These are phyloP conservation scores for Serilophus lunatus DNA, from an alignment of 2,113 vertebrate genomes.

Conservation along the genomic window DNA sequence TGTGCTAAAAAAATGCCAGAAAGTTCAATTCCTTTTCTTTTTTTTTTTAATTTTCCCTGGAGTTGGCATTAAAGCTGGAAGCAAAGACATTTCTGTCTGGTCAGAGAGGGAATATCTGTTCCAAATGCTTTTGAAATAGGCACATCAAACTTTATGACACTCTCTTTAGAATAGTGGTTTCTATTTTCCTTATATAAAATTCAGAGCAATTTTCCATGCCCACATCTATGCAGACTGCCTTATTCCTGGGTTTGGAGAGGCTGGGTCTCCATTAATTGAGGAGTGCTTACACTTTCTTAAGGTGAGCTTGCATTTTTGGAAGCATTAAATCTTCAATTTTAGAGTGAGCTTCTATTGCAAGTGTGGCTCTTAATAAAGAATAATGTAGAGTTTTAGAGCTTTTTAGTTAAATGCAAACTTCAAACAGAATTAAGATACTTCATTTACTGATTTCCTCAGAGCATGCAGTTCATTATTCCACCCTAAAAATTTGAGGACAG, in stretches of 20 bases:
- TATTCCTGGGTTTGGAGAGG: neutral
- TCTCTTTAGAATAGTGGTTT: neutral
- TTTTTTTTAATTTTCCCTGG: neutral
- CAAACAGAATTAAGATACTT: neutral
- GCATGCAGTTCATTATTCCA: neutral
- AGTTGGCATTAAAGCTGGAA: slow-evolving; percentile 9
- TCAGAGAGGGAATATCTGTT: neutral
- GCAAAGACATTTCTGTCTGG: slow-evolving; percentile 24
- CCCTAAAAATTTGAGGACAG: neutral
- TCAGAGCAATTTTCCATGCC: neutral
- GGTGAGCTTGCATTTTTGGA: neutral
- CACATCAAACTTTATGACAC: slow-evolving; percentile 18
- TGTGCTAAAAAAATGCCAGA: neutral
- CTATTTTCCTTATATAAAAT: neutral
- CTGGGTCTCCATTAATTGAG: neutral
- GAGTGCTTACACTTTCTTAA: neutral
- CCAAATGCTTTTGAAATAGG: slow-evolving; percentile 19
- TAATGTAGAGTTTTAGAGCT: neutral
- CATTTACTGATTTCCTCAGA: neutral
- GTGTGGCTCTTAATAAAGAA: neutral
- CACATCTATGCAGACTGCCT: neutral
- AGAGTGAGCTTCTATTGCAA: neutral
- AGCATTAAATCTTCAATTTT: neutral
- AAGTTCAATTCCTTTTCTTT: neutral
- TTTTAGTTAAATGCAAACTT: neutral